These are phyloP conservation scores for Nannospalax galili DNA, from an alignment of 2,113 vertebrate species.

Conservation along the genomic window DNA sequence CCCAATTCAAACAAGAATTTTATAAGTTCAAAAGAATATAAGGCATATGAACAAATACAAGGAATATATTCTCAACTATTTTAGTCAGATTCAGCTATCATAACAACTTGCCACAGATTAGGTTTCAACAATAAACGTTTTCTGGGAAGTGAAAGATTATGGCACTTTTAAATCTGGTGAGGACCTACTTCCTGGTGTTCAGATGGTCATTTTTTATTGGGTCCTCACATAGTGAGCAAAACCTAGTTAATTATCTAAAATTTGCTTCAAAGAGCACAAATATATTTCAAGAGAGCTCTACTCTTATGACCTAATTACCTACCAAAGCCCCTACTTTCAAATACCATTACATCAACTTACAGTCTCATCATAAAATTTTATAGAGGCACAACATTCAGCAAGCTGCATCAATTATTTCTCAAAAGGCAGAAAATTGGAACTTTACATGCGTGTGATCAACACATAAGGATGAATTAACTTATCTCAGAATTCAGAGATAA, in stretches of 20 bases:
- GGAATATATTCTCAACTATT: neutral
- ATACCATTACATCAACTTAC: neutral
- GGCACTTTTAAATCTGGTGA: neutral
- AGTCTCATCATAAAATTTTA: neutral
- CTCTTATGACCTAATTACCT: neutral
- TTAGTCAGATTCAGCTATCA: neutral
- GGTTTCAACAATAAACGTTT: neutral
- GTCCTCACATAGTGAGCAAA: neutral
- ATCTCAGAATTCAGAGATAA: neutral
- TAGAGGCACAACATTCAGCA: neutral
- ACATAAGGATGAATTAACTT: neutral
- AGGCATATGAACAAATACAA: neutral
- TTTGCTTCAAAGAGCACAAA: neutral
- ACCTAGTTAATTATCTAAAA: neutral
- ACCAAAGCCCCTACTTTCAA: neutral
- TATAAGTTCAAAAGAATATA: neutral
- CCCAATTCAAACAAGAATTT: neutral
- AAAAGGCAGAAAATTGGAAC: neutral
- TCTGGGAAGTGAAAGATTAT: neutral
- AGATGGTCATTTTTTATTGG: neutral
- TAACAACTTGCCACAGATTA: neutral
- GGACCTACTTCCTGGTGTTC: neutral
- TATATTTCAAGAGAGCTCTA: neutral
- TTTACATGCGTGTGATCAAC: neutral
- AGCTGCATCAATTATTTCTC: neutral